Evolutionary conservation across 2,888 invertebrate species (phyloP).

Genomic region (Caenorhabditis sp.): DNA sequence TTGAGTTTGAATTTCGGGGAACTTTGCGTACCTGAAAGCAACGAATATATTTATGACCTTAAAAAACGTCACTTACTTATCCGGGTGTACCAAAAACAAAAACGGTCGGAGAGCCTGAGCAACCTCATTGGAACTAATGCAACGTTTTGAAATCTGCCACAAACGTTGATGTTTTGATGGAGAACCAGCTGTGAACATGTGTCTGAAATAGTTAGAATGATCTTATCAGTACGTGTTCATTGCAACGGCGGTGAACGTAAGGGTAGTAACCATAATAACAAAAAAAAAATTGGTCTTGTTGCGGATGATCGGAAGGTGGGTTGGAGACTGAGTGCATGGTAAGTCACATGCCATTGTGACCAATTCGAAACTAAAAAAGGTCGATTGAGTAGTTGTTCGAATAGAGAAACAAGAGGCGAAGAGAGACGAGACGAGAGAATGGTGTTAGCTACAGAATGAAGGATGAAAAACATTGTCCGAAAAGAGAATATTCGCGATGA

Average conservation of each 20-base stretch:
- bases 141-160: conserved; percentile 60
- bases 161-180: conserved; percentile 49
- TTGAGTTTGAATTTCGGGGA: conserved; percentile 82
- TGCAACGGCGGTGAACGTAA: conserved; percentile 13
- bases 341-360: conserved; percentile 42
- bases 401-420: not conserved
- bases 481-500: conserved; percentile 18
- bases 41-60: not conserved
- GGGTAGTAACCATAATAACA: conserved; percentile 31
- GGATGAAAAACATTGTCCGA: conserved; percentile 31
- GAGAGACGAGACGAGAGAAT: not conserved
- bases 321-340: conserved; percentile 13
- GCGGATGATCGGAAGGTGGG: conserved; percentile 6
- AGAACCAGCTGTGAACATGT: conserved; percentile 49
- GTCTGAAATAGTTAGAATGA: conserved; percentile 36
- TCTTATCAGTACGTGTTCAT: conserved; percentile 31
- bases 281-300: no score
- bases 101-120: conserved; percentile 84
- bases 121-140: conserved; percentile 57
- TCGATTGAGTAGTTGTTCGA: conserved; percentile 29
- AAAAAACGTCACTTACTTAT: conserved; percentile 76
- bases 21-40: conserved; percentile 82
- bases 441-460: conserved; percentile 37
- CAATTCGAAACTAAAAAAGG: conserved; percentile 48
- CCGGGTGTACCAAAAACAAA: conserved; percentile 85